A percentile compares a stretch with the other conserved stretches of the same genome.
These are phyloP conservation scores for Chloroceryle inda DNA, from an alignment of 2,797 vertebrate genomes.

Conservation along the genomic window DNA sequence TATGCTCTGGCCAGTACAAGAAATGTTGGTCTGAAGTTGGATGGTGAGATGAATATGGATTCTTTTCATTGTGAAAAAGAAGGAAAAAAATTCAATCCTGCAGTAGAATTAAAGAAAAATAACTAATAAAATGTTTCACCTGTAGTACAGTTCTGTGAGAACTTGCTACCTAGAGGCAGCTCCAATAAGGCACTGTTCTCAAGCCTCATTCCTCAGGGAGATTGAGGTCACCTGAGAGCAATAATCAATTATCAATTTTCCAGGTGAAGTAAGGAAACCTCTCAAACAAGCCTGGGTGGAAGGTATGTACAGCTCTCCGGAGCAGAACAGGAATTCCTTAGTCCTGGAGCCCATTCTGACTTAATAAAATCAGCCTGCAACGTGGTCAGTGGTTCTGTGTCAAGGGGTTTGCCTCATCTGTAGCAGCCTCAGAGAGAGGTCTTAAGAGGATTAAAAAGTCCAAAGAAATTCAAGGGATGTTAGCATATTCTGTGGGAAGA, in stretches of 20 bases:
- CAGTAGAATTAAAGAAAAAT: neutral
- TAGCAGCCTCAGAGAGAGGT: neutral
- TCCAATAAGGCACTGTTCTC: neutral
- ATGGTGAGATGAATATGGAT: neutral
- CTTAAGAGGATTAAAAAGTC: neutral
- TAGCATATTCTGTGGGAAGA: neutral
- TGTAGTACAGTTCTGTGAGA: neutral
- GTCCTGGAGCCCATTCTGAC: neutral
- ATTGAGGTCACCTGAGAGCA: neutral
- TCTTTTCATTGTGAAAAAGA: neutral
- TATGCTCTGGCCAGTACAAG: neutral
- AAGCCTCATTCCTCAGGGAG: neutral
- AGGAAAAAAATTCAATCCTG: neutral
- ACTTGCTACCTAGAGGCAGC: neutral
- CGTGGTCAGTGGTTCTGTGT: neutral
- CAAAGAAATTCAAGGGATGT: neutral
- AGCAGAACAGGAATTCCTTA: neutral
- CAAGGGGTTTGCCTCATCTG: neutral
- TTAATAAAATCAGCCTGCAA: neutral
- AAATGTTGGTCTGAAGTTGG: fast-evolving
- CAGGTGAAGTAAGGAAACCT: neutral
- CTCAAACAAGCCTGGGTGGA: neutral
- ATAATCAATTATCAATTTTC: neutral
- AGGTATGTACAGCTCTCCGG: neutral
- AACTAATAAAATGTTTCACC: neutral